Evolutionary conservation across 2,888 invertebrate species (phyloP).

Genomic region (Copidosoma aretas): DNA sequence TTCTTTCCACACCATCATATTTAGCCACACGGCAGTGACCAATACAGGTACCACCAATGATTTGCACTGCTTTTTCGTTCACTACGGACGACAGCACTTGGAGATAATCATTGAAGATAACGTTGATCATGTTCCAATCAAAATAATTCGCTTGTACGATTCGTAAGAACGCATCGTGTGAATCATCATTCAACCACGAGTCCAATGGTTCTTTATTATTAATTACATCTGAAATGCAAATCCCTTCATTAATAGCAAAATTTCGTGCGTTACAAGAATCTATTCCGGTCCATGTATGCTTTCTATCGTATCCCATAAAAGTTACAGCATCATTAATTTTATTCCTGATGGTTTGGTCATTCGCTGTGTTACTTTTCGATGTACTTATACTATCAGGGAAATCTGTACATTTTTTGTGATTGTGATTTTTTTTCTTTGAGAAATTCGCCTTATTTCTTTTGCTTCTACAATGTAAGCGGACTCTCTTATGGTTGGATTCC

Average conservation of each 20-base stretch:
- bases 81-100: background rate
- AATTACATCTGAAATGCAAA: background rate
- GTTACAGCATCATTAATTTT: background rate
- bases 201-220: background rate
- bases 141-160: background rate
- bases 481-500: constrained; percentile 21
- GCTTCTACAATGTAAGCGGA: constrained; percentile 9
- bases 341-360: background rate
- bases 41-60: background rate
- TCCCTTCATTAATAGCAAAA: constrained; percentile 5
- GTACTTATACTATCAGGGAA: background rate
- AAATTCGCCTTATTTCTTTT: background rate
- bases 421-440: background rate
- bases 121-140: background rate
- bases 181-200: constrained; percentile 2
- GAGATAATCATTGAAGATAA: background rate
- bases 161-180: background rate
- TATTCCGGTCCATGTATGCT: background rate
- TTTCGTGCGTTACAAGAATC: background rate
- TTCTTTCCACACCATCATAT: background rate
- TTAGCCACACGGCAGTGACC: background rate
- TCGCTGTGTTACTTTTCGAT: background rate
- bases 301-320: background rate
- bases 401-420: background rate
- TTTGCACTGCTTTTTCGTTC: background rate